Evolutionary conservation across 2,888 invertebrate species (phyloP).

Genomic region (Tetragonula carbonaria): DNA sequence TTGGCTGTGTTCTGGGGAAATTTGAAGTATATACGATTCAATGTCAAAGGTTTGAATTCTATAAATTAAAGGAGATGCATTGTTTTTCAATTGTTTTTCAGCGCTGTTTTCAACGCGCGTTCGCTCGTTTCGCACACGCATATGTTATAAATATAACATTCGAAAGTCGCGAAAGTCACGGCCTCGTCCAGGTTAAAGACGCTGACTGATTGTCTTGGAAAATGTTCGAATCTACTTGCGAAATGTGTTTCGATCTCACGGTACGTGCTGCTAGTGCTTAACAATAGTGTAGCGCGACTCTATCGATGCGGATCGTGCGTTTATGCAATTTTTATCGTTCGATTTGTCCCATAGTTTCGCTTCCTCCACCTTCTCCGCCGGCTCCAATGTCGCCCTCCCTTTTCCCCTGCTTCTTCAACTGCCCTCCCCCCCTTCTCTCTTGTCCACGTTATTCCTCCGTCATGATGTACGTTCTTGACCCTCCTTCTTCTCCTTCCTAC

Average conservation of each 20-base stretch:
- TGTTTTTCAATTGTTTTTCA: too few species aligned
- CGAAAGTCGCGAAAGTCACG: too few species aligned
- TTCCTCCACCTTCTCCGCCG: conserved; percentile 13
- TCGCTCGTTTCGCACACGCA: too few species aligned
- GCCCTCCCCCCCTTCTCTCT: conserved; percentile 13
- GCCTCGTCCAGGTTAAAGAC: too few species aligned
- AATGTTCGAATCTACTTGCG: too few species aligned
- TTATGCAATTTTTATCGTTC: conserved; percentile 63
- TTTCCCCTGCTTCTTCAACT: conserved; percentile 15
- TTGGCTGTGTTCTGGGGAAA: background rate
- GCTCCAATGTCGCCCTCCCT: conserved; percentile 1
- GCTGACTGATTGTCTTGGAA: too few species aligned
- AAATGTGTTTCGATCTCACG: too few species aligned
- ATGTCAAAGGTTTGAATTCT: too few species aligned
- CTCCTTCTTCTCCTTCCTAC: conserved; percentile 58
- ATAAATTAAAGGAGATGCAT: too few species aligned
- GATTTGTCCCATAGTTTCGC: conserved; percentile 52
- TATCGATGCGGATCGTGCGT: conserved; percentile 34
- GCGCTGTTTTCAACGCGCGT: too few species aligned
- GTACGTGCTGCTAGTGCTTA: background rate
- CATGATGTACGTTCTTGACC: conserved; percentile 60
- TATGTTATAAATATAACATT: too few species aligned
- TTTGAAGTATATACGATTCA: too few species aligned
- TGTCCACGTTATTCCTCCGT: conserved; percentile 42
- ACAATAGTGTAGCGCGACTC: conserved; percentile 62